A percentile compares a stretch with the other conserved stretches of the same genome.
phyloP scores from a whole-genome alignment of 2,113 vertebrate species.

The Motacilla alba region DNA sequence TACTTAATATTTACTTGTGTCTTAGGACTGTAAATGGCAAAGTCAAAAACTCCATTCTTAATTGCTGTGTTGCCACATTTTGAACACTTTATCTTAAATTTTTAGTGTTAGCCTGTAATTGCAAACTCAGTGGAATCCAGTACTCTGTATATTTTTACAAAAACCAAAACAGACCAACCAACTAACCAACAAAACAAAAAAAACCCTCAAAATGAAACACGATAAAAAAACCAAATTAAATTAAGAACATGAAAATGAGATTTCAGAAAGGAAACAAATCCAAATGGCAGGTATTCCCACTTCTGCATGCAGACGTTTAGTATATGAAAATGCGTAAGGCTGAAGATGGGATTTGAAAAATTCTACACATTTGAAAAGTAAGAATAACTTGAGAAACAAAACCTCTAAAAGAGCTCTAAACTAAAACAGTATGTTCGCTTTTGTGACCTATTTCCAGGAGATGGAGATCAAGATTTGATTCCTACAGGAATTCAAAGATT shows the following conservation, averaged over 20 bases:
- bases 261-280: not conserved
- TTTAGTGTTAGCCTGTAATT: not conserved
- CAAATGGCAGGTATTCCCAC: not conserved
- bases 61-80: not conserved
- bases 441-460: not conserved
- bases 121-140: not conserved
- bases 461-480: not conserved
- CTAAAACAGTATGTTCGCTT: not conserved
- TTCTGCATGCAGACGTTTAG: not conserved
- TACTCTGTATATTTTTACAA: not conserved
- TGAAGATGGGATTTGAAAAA: not conserved
- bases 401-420: not conserved
- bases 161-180: not conserved
- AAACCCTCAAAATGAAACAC: rapidly evolving
- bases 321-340: not conserved
- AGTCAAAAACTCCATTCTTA: not conserved
- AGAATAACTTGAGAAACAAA: not conserved
- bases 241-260: not conserved
- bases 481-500: not conserved
- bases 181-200: not conserved
- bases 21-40: not conserved
- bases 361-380: not conserved
- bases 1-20: not conserved
- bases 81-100: not conserved
- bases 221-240: not conserved